Evolutionary conservation across 1,140 invertebrate species (phyloP).

Genomic region (Drosophila equinoxialis): DNA sequence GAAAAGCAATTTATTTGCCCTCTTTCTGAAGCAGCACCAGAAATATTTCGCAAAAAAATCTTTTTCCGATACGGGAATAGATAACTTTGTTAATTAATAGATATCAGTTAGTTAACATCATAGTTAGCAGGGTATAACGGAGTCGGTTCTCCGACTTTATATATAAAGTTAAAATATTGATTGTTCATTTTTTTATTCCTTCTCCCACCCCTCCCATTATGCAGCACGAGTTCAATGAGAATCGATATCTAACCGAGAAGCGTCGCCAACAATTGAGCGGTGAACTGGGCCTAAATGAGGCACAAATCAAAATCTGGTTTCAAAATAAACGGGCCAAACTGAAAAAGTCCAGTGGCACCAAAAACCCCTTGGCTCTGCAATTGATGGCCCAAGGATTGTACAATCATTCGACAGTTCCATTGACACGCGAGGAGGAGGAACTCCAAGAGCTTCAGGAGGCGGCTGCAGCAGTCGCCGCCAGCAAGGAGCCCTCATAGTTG

Average conservation of each 20-base stretch:
- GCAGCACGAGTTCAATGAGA: constrained; percentile 93
- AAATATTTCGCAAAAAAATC: too few species aligned
- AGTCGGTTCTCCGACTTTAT: constrained; percentile 4
- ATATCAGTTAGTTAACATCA: too few species aligned
- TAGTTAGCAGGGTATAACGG: neutral
- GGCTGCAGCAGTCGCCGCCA: constrained; percentile 39
- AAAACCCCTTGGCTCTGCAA: constrained; percentile 93
- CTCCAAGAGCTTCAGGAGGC: constrained; percentile 82
- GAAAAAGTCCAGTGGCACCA: constrained; percentile 93
- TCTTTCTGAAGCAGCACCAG: too few species aligned
- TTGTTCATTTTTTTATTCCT: neutral
- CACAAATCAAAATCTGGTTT: constrained; percentile 98
- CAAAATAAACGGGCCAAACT: constrained; percentile 98
- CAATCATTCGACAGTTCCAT: constrained; percentile 92
- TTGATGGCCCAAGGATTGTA: constrained; percentile 95
- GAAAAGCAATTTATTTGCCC: too few species aligned
- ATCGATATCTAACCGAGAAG: constrained; percentile 95
- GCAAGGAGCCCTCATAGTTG: constrained; percentile 29
- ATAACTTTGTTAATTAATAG: too few species aligned
- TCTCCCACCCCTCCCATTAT: neutral
- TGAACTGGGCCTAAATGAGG: constrained; percentile 95
- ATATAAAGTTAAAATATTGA: neutral
- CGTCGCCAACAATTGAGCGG: constrained; percentile 92
- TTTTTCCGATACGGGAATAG: too few species aligned
- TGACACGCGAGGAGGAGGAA: constrained; percentile 90